Conservation (phyloP, 2,797 vertebrate species). For the Enteromius trimaculatus region DNA sequence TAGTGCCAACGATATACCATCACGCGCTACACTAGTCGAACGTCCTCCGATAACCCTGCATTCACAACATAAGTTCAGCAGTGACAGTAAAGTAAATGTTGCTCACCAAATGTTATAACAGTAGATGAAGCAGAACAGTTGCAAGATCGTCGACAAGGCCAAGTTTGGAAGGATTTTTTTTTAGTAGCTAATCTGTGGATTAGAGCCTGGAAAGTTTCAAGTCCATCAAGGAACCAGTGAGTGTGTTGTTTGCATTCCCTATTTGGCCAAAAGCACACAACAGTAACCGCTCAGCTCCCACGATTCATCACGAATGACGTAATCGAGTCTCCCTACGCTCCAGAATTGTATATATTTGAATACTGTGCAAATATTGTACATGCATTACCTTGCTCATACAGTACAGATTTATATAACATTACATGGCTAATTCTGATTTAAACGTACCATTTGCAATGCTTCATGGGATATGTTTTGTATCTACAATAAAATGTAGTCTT, state of each 20-base stretch:
- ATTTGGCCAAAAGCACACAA: slow-evolving; percentile 68
- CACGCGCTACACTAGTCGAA: not conserved
- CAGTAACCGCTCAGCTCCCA: slow-evolving; percentile 16
- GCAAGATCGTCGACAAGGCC: not conserved
- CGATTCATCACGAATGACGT: not conserved
- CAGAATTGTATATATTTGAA: not conserved
- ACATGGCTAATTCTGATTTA: not conserved
- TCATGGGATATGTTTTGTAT: not conserved
- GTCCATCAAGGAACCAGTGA: slow-evolving; percentile 66
- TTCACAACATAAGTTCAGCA: slow-evolving; percentile 12
- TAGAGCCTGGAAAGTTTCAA: slow-evolving; percentile 76
- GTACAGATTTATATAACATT: not conserved
- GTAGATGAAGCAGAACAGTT: slow-evolving; percentile 11
- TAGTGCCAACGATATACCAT: not conserved
- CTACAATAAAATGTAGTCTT: not conserved
- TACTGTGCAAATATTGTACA: not conserved
- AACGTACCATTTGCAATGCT: not conserved
- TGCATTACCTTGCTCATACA: not conserved
- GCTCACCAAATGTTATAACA: slow-evolving; percentile 7
- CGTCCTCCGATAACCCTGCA: not conserved
- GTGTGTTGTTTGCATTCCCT: slow-evolving; percentile 63
- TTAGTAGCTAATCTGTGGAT: slow-evolving; percentile 69
- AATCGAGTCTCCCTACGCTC: not conserved
- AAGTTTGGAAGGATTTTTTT: slow-evolving; percentile 61
- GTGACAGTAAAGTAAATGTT: slow-evolving; percentile 31